Evolutionary conservation across 2,888 invertebrate genomes (phyloP), one percentile per base, ranked within the genome.

Genomic region (Petrolisthes manimaculis): DNA sequence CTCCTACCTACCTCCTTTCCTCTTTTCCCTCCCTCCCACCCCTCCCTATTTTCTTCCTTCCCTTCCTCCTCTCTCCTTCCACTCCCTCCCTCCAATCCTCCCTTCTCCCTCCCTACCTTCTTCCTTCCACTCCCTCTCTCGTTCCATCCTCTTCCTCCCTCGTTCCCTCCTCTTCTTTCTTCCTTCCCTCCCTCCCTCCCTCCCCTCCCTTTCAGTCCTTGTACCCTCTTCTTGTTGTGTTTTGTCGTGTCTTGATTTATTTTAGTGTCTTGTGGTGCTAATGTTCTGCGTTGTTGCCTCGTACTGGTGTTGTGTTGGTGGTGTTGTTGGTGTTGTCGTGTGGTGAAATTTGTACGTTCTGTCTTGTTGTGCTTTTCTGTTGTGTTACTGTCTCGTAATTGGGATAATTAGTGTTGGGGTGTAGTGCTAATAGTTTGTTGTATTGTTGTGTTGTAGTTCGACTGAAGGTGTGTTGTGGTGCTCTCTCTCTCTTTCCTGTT

Each of bases 191-290:
- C 75, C 24, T 24, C 24, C 75, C 24, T 24, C 24, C 75, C 24
- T 24, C 24, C 75, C 24, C 75, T 75, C 75, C 24, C 75, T 75
- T 24, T 75, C 75, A 21, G 21, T 75, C 75, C 24, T 24, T 75
- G 21, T 75, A n/a, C 24, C 75, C 24, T 24, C 24, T 24, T 75
- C 75, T 75, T 24, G 18, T 24, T 75, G 21, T 75, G 21, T 75
- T 24, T 75, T 24, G 18, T 5, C 24, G 21, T 75, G 4, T 8
- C 75, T 74, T 21, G 6, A 24, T 77, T 51, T 24, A 24, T 9
- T 12, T 74, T 5, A 37, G 14, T 24, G 14, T 75, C 75, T 75
- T 21, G 67, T 67, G 8, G 8, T 12, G 9, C 8, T 14, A 67
- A 8, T 14, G 14, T 67, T 12, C 67, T 67, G 8, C 14, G 14